phyloP scores from a whole-genome alignment of 2,888 invertebrate species.

The Phania funesta region DNA sequence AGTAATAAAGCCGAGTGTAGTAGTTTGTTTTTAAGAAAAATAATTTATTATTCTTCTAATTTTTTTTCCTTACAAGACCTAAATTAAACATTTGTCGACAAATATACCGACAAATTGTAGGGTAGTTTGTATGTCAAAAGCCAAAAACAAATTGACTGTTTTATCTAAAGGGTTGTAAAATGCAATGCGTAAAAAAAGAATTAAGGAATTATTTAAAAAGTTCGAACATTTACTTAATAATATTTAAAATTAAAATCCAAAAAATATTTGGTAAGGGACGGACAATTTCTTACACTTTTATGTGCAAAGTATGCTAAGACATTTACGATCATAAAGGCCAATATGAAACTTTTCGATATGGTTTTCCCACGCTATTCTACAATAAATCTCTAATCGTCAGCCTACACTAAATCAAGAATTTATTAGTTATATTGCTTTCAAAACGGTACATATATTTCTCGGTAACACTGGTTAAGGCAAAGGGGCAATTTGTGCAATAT shows the following conservation, averaged over 20 bases:
- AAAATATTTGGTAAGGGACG: background rate
- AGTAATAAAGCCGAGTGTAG: conserved; percentile 49
- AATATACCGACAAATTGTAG: background rate
- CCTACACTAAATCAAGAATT: too few relatives aligned
- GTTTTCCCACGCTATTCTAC: too few relatives aligned
- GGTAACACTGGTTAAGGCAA: too few relatives aligned
- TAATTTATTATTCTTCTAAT: conserved; percentile 43
- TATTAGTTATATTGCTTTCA: too few relatives aligned
- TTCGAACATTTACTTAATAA: background rate
- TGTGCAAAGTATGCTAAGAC: too few relatives aligned
- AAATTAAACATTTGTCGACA: conserved; percentile 20
- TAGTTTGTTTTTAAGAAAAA: conserved; percentile 49
- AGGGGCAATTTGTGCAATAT: too few relatives aligned
- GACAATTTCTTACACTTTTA: too few relatives aligned
- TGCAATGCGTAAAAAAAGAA: background rate
- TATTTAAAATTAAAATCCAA: background rate
- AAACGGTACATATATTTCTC: too few relatives aligned
- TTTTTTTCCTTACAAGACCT: conserved; percentile 27
- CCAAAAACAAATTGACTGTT: conserved; percentile 42
- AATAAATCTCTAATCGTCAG: too few relatives aligned
- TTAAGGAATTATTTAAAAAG: too few relatives aligned
- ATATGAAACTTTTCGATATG: too few relatives aligned
- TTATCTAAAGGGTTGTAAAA: background rate
- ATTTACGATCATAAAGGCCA: too few relatives aligned
- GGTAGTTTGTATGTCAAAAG: conserved; percentile 2